phyloP scores from a whole-genome alignment of 2,888 invertebrate genomes.

The Agriotes lineatus region DNA sequence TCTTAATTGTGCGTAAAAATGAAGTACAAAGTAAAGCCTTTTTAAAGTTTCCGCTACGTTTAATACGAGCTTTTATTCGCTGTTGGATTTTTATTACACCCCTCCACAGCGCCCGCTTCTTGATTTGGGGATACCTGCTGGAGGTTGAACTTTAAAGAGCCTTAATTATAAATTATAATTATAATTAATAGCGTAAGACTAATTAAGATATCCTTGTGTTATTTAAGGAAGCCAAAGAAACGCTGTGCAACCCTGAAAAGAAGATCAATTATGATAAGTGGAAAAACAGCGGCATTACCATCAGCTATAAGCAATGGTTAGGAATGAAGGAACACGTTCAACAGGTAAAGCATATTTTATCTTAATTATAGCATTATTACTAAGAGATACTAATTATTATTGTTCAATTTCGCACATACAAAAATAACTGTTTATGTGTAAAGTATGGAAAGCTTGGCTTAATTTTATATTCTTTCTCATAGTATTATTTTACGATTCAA shows the following conservation, averaged over 20 bases:
- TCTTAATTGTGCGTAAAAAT: background rate
- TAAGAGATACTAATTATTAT: too few species aligned
- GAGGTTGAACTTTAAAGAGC: too few species aligned
- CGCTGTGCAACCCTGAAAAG: conserved; percentile 86
- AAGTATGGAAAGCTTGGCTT: too few species aligned
- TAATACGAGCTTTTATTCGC: conserved; percentile 3
- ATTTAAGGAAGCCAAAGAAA: conserved; percentile 89
- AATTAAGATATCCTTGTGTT: conserved; percentile 44
- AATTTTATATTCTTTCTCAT: too few species aligned
- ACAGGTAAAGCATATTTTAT: conserved; percentile 70
- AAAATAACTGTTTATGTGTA: too few species aligned
- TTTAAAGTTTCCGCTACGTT: conserved; percentile 5
- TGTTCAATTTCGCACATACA: too few species aligned
- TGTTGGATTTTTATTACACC: background rate
- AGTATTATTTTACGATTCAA: too few species aligned
- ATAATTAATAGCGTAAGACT: too few species aligned
- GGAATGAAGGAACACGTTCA: conserved; percentile 92
- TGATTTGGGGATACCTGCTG: too few species aligned
- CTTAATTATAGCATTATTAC: too few species aligned
- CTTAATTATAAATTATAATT: too few species aligned
- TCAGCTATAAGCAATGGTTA: conserved; percentile 93
- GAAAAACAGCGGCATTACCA: conserved; percentile 89
- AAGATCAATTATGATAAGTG: conserved; percentile 92
- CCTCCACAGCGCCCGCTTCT: too few species aligned
- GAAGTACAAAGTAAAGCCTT: background rate